A percentile compares a stretch with the other conserved stretches of the same genome.
Conservation (phyloP, 2,113 vertebrate species). For the Heterotis niloticus region DNA sequence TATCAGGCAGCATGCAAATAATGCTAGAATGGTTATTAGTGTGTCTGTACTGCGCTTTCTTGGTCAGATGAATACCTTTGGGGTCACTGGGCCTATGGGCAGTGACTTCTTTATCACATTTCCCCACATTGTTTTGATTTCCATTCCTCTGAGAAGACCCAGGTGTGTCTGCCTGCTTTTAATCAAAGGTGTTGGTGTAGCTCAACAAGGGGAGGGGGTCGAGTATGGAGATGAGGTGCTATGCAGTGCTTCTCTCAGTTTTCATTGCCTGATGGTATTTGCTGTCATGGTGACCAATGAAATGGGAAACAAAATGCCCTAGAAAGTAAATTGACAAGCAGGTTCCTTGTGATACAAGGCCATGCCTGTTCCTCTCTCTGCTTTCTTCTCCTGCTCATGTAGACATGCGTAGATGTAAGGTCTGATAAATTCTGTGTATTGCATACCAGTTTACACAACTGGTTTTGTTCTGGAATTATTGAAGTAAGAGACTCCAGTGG, state of each 20-base stretch:
- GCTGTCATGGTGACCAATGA: constrained; percentile 60
- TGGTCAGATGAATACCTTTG: constrained; percentile 18
- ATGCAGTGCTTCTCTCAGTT: constrained; percentile 47
- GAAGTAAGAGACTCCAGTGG: constrained; percentile 25
- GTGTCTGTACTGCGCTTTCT: constrained; percentile 23
- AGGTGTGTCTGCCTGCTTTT: constrained; percentile 22
- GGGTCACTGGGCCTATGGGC: not conserved
- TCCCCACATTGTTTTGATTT: constrained; percentile 21
- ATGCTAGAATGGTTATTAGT: constrained; percentile 35
- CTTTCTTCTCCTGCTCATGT: too few relatives aligned
- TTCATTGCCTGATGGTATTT: constrained; percentile 53
- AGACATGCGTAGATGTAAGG: too few relatives aligned
- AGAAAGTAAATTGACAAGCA: constrained; percentile 41
- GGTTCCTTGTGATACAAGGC: not conserved
- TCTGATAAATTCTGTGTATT: not conserved
- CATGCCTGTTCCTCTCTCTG: not conserved
- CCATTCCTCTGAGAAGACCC: not conserved
- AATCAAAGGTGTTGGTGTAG: constrained; percentile 38
- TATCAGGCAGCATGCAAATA: constrained; percentile 24
- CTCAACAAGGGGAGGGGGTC: constrained; percentile 40
- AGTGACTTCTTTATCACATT: not conserved
- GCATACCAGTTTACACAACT: constrained; percentile 19
- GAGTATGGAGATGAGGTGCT: constrained; percentile 45
- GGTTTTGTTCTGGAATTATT: constrained; percentile 8
- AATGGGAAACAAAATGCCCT: constrained; percentile 59